Percentiles rank a stretch among this genome's conserved stretches.
phyloP scores from a whole-genome alignment of 2,888 invertebrate species.

The Zaprionus obscuricornis region DNA sequence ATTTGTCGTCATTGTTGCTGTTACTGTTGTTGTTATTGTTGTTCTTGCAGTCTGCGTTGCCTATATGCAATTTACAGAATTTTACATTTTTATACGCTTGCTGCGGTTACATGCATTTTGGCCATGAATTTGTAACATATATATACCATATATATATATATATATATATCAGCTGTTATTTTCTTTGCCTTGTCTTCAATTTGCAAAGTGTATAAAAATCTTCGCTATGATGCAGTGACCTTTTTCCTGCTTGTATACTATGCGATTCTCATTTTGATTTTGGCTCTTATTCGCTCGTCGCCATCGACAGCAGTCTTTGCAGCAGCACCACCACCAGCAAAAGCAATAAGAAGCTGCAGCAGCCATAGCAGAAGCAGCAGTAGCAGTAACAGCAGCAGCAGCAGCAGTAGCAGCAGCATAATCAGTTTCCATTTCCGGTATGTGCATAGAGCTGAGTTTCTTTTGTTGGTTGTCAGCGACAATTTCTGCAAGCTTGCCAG shows the following conservation, averaged over 20 bases:
- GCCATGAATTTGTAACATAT: too few species aligned
- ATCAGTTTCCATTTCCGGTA: constrained; percentile 53
- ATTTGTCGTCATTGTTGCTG: constrained; percentile 16
- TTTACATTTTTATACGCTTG: constrained; percentile 71
- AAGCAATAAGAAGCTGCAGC: background rate
- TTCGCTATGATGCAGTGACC: too few species aligned
- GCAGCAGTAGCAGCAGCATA: constrained; percentile 31
- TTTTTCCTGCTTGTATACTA: too few species aligned
- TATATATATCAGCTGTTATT: too few species aligned
- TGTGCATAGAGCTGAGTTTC: constrained; percentile 39
- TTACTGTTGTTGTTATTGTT: constrained; percentile 1
- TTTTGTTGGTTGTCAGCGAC: constrained; percentile 54
- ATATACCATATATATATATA: too few species aligned
- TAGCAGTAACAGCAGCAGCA: constrained; percentile 25
- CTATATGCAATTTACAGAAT: constrained; percentile 64
- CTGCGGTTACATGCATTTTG: too few species aligned
- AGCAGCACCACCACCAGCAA: background rate
- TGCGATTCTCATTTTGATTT: constrained; percentile 62
- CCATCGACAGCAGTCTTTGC: background rate
- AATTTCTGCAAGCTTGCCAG: constrained; percentile 12
- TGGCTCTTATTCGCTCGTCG: constrained; percentile 40
- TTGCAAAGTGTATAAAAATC: too few species aligned
- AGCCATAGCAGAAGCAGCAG: background rate
- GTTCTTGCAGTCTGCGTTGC: constrained; percentile 22
- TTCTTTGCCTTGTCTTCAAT: too few species aligned